Conservation (phyloP, 1,140 invertebrate species). For the Drosophila baimaii region DNA sequence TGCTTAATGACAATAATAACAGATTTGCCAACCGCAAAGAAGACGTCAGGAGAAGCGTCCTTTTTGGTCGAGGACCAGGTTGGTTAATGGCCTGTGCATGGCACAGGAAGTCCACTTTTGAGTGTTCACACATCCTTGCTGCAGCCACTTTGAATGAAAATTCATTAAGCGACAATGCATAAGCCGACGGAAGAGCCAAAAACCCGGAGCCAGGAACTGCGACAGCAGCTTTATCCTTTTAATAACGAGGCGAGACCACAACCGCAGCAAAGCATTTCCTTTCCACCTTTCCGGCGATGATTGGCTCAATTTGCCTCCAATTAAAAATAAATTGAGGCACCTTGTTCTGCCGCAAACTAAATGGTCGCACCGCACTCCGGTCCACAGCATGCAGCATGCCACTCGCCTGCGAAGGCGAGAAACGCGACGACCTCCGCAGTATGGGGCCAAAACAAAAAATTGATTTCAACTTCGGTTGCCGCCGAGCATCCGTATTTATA, state of each 20-base stretch:
- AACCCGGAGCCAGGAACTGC: neutral
- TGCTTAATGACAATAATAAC: conserved; percentile 63
- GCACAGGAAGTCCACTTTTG: conserved; percentile 22
- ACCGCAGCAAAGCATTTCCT: conserved; percentile 22
- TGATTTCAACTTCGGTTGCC: conserved; percentile 57
- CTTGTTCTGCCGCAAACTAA: conserved; percentile 39
- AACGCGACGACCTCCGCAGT: conserved; percentile 54
- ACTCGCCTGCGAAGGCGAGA: conserved; percentile 3
- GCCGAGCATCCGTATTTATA: conserved; percentile 61
- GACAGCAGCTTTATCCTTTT: conserved; percentile 26
- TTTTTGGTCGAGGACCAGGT: conserved; percentile 16
- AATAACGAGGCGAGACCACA: conserved; percentile 34
- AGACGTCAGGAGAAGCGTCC: conserved; percentile 19
- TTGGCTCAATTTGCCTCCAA: conserved; percentile 49
- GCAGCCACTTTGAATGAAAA: conserved; percentile 55
- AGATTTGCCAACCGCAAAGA: conserved; percentile 59
- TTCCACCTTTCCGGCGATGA: conserved; percentile 1
- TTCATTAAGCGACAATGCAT: conserved; percentile 57
- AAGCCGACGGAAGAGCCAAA: conserved; percentile 7
- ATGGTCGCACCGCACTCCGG: conserved; percentile 5
- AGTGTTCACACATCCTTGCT: conserved; percentile 36
- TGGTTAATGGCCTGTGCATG: conserved; percentile 44
- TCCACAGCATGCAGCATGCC: neutral
- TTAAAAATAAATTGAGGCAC: conserved; percentile 57
- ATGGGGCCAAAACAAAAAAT: conserved; percentile 73